Conservation (phyloP, 2,797 vertebrate genomes). For the Chromobotia macracanthus region DNA sequence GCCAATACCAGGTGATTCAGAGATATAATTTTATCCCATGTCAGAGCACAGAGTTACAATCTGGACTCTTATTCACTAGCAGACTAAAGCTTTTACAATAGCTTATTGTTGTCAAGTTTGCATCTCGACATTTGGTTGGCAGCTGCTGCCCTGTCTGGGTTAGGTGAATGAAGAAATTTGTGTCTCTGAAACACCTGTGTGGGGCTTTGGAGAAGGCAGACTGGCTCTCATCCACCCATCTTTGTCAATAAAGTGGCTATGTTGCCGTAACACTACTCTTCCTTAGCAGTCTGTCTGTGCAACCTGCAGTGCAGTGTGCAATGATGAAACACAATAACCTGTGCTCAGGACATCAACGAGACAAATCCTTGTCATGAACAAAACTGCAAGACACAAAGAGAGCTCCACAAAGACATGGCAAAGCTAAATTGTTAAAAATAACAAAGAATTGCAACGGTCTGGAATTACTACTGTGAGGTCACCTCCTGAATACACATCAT, state of each 20-base stretch:
- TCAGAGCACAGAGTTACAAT: slow-evolving; percentile 61
- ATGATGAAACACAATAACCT: slow-evolving; percentile 54
- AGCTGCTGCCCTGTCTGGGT: slow-evolving; percentile 40
- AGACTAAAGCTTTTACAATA: slow-evolving; percentile 36
- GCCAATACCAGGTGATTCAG: slow-evolving; percentile 63
- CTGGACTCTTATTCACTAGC: slow-evolving; percentile 46
- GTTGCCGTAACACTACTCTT: slow-evolving; percentile 27
- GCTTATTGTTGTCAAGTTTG: slow-evolving; percentile 50
- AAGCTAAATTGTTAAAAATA: neutral
- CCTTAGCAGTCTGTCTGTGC: neutral
- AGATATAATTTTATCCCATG: slow-evolving; percentile 65
- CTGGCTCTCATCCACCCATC: slow-evolving; percentile 38
- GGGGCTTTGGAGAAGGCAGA: slow-evolving; percentile 40
- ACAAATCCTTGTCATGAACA: slow-evolving; percentile 35
- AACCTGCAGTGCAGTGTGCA: slow-evolving; percentile 17
- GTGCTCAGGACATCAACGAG: slow-evolving; percentile 26
- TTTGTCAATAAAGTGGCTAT: slow-evolving; percentile 50
- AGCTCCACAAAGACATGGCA: neutral
- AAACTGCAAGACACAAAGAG: neutral
- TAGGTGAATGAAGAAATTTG: slow-evolving; percentile 15
- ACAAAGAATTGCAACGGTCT: slow-evolving; percentile 14
- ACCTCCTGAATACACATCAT: slow-evolving; percentile 50
- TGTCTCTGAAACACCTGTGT: slow-evolving; percentile 36
- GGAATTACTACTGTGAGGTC: too few relatives aligned
- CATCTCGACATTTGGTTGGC: slow-evolving; percentile 38